Evolutionary conservation across 2,797 vertebrate genomes (phyloP).

Genomic region (Danio tinwini): DNA sequence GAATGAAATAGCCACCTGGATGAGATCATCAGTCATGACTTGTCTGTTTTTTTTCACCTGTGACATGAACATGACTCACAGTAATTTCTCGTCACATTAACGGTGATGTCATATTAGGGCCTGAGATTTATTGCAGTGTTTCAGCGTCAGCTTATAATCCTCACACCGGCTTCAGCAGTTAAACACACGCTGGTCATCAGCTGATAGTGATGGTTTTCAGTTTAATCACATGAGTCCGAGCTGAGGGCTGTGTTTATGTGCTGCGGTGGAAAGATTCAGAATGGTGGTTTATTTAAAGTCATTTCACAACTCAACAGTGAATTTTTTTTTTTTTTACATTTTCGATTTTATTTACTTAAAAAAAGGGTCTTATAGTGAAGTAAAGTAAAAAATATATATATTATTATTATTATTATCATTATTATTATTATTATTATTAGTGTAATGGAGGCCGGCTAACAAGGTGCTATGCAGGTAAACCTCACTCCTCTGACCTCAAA

Average conservation of each 20-base stretch:
- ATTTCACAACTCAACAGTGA: no score
- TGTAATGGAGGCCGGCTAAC: no score
- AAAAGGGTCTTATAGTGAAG: no score
- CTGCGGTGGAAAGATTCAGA: accelerated
- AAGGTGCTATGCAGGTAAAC: no score
- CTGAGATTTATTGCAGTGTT: neutral
- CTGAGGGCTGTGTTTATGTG: neutral
- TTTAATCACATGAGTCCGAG: neutral
- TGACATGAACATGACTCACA: neutral
- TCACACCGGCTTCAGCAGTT: neutral
- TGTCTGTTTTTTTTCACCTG: neutral
- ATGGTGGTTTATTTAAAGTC: neutral
- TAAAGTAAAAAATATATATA: no score
- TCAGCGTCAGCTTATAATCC: neutral
- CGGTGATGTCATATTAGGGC: neutral
- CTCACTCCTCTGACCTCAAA: no score
- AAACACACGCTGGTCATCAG: neutral
- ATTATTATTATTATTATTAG: no score
- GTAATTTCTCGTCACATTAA: conserved; percentile 30
- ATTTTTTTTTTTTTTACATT: no score
- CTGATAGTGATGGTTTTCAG: neutral
- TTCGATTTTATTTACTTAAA: no score
- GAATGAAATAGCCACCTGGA: neutral
- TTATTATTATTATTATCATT: no score
- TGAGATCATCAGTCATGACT: conserved; percentile 40